A percentile compares a stretch with the other conserved stretches of the same genome.
These are phyloP conservation scores for Limnephilus auricula DNA, from an alignment of 2,888 invertebrate species.

Conservation along the genomic window DNA sequence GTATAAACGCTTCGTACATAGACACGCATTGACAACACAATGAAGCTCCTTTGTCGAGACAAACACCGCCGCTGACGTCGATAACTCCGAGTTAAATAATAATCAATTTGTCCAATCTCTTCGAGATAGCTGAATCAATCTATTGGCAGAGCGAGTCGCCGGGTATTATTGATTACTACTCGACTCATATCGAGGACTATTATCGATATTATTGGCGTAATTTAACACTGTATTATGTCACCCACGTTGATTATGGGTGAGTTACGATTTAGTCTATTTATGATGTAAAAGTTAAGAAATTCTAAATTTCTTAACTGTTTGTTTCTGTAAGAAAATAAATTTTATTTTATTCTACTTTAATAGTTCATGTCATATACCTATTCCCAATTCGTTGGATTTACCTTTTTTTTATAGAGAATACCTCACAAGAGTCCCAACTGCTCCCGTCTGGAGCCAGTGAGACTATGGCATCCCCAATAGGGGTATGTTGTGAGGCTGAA, in stretches of 20 bases:
- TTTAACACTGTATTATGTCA: background rate
- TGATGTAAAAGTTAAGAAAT: background rate
- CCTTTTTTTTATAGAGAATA: too few species aligned
- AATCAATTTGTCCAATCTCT: constrained; percentile 14
- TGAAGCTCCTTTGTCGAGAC: background rate
- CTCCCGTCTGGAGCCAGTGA: too few species aligned
- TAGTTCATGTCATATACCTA: background rate
- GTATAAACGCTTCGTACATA: background rate
- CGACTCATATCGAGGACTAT: background rate
- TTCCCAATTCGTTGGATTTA: background rate
- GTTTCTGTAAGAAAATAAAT: too few species aligned
- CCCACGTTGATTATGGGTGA: background rate
- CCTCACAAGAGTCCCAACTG: too few species aligned
- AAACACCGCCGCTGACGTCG: background rate
- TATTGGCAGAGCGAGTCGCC: background rate
- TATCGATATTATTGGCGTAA: background rate
- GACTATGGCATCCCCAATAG: too few species aligned
- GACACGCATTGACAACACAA: background rate
- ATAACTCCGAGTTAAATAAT: constrained; percentile 28
- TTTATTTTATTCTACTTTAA: background rate
- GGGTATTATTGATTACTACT: background rate
- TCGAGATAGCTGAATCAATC: background rate
- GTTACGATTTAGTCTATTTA: background rate
- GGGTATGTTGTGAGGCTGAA: too few species aligned
- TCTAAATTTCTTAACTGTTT: too few species aligned